Base-by-base conservation (phyloP, 30 jellyfish, hydroid and myxozoan species). In the Calvadosia cruxmelitensis region DNA sequence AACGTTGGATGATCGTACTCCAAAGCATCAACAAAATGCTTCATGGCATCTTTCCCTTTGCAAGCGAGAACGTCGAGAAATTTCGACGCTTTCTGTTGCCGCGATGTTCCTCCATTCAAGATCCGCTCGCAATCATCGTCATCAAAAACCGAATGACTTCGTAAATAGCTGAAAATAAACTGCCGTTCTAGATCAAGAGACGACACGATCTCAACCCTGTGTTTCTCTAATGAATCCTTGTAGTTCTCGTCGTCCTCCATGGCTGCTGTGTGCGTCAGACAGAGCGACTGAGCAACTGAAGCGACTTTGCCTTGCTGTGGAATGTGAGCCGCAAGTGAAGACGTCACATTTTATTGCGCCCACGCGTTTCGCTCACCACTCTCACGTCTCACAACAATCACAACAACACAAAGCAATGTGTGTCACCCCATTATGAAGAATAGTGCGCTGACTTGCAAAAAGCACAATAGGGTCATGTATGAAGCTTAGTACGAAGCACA, bases 101-200 rank as follows among this genome's bases (percentile, higher is more conserved):
- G 63, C 23, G 86, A 81, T 7, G 94, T 64, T 12, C 96, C 96
- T 3, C 84, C 86, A 53, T 68, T 76, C 63, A 79, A 28, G 24
- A 86, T 80, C 27, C 70, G 69, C 42, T 86, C 92, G 61, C 93
- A 79, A 74, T 86, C 96, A 51, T 86, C 96, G 24, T 79, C 96
- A 67, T 86, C 96, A 2, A 86, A 50, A 26, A 86, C 86, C 12
- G 79, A 62, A 16, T 86, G 69, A 78, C 94, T 80, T 50, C 94
- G 64, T 79, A 86, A 75, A 61, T 68, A 74, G 64, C 79, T 48
- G 64, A 86, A 70, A 0, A 86, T 35, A 36, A 69, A 80, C 67
- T 86, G 96, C 29, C 96, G 65, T 25, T 86, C 94, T 1, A 80
- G 77, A 49, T 86, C 94, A 33, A 86, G 30, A 29, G 79, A 63